Conservation (phyloP, 2,888 invertebrate genomes). For the Steinernema carpocapsae region DNA sequence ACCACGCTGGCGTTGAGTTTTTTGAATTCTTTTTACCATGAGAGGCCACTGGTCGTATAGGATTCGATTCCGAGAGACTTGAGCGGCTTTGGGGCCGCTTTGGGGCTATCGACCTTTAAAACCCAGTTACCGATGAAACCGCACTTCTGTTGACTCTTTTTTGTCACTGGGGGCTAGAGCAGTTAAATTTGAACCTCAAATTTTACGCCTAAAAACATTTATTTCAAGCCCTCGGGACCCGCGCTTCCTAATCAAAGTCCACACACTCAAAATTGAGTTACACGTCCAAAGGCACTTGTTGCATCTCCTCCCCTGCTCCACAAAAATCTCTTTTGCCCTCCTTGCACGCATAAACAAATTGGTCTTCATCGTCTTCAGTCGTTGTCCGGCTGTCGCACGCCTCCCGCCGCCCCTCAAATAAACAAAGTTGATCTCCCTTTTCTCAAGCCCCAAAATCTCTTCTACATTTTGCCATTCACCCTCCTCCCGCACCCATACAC, state of each 20-base stretch:
- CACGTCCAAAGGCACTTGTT: slow-evolving; percentile 31
- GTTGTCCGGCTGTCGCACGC: slow-evolving; percentile 4
- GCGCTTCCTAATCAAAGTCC: background rate
- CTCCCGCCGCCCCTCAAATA: slow-evolving; percentile 6
- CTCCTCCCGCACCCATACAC: background rate
- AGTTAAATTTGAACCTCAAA: too few relatives aligned
- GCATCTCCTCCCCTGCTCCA: background rate
- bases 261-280: slow-evolving; percentile 8
- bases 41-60: slow-evolving; percentile 55
- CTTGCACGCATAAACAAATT: slow-evolving; percentile 26
- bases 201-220: too few relatives aligned
- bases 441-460: slow-evolving; percentile 7
- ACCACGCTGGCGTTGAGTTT: slow-evolving; percentile 63
- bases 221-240: background rate
- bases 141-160: too few relatives aligned
- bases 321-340: slow-evolving; percentile 20
- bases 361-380: background rate
- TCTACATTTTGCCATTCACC: background rate
- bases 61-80: slow-evolving; percentile 54
- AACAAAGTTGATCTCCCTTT: slow-evolving; percentile 24
- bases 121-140: too few relatives aligned
- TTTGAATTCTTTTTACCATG: slow-evolving; percentile 65
- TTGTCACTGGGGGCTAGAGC: background rate
- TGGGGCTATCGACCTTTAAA: too few relatives aligned
- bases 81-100: too few relatives aligned